Percentiles rank a stretch among this genome's conserved stretches.
Evolutionary conservation across 2,113 vertebrate species (phyloP).

Genomic region (Rhinolophus sinicus): DNA sequence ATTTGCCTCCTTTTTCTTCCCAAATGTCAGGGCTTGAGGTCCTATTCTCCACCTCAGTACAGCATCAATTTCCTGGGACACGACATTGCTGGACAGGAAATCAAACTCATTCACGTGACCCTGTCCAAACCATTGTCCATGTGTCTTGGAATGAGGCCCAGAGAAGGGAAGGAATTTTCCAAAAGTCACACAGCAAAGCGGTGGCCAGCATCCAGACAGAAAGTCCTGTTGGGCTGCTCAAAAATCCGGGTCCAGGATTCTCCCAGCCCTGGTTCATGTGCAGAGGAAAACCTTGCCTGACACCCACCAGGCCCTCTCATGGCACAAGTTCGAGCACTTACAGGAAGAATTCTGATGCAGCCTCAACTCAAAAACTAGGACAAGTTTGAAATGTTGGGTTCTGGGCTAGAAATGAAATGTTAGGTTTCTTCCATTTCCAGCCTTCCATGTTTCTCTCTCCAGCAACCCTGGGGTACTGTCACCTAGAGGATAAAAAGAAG

Average conservation of each 20-base stretch:
- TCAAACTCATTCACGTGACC: neutral
- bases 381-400: neutral
- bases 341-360: neutral
- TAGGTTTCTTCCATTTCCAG: neutral
- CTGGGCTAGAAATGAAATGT: neutral
- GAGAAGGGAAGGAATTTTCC: neutral
- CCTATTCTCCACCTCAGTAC: neutral
- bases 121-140: neutral
- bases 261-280: accelerated
- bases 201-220: neutral
- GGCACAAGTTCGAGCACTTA: neutral
- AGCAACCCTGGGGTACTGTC: too few relatives aligned
- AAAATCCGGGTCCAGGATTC: neutral
- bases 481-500: neutral
- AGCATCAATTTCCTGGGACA: neutral
- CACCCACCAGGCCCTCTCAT: accelerated
- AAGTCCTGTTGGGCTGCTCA: neutral
- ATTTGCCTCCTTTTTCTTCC: neutral
- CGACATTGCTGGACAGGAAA: neutral
- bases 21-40: neutral
- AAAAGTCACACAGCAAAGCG: slow-evolving; percentile 14
- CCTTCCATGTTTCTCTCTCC: neutral
- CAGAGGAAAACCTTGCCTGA: neutral
- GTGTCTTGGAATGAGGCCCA: neutral
- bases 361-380: neutral